Conservation (phyloP, 2,888 invertebrate species). For the Chrysina gloriosa region DNA sequence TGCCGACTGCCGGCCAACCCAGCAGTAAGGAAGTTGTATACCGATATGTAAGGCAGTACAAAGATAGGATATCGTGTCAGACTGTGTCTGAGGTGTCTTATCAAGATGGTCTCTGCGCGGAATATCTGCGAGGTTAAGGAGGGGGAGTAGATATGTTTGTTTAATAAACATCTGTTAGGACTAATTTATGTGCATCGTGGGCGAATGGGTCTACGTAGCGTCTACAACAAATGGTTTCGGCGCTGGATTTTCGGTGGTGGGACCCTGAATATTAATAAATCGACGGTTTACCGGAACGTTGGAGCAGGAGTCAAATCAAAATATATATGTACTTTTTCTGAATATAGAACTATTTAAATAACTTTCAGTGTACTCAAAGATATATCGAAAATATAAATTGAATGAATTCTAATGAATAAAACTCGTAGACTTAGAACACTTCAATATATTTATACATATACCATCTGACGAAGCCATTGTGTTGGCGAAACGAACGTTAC, state of each 20-base stretch:
- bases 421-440: no score
- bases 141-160: conserved; percentile 43
- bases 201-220: conserved; percentile 20
- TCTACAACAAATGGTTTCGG: conserved; percentile 21
- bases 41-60: conserved; percentile 57
- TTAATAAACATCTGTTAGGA: conserved; percentile 44
- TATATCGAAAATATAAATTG: no score
- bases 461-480: no score
- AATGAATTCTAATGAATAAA: no score
- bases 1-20: conserved; percentile 53
- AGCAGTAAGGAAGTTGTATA: conserved; percentile 61
- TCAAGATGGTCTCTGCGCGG: conserved; percentile 41
- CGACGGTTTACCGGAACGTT: not conserved
- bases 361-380: no score
- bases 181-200: conserved; percentile 41
- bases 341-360: not conserved
- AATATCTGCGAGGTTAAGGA: conserved; percentile 22
- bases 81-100: conserved; percentile 53
- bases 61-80: conserved; percentile 55
- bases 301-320: not conserved
- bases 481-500: no score
- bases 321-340: not conserved
- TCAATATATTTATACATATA: no score
- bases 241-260: conserved; percentile 13
- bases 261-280: conserved; percentile 36